Percentiles rank a stretch among this genome's conserved stretches.
phyloP scores from a whole-genome alignment of 2,113 vertebrate genomes.

The Silurus meridionalis region DNA sequence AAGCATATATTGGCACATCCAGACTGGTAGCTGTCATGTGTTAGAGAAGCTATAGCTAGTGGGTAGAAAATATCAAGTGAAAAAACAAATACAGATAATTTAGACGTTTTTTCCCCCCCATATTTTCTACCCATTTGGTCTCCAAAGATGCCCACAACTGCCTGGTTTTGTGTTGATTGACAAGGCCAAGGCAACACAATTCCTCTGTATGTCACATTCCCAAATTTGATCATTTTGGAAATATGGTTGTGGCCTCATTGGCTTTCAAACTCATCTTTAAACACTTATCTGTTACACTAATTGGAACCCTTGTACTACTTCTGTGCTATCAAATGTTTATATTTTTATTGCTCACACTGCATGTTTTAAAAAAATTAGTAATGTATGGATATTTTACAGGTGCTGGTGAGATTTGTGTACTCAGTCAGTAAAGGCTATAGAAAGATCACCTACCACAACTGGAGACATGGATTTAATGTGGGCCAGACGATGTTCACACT shows the following conservation, averaged over 20 bases:
- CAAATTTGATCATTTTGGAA: neutral
- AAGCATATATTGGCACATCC: neutral
- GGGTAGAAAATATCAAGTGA: neutral
- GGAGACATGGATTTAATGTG: conserved; percentile 82
- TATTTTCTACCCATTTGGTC: neutral
- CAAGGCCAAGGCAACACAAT: neutral
- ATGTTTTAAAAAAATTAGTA: neutral
- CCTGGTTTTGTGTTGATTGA: neutral
- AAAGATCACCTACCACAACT: conserved; percentile 81
- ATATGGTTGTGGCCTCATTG: neutral
- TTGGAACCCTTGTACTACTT: neutral
- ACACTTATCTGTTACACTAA: neutral
- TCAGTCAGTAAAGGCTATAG: conserved; percentile 79
- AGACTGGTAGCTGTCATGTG: neutral
- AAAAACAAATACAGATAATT: neutral
- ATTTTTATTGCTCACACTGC: neutral
- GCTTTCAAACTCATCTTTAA: neutral
- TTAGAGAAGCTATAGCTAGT: neutral
- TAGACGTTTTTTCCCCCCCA: too few species aligned
- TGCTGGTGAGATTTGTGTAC: conserved; percentile 74
- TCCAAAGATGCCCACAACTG: neutral
- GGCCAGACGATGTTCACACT: conserved; percentile 83
- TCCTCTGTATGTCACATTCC: neutral
- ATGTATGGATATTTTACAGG: conserved; percentile 54
- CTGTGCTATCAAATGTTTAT: neutral